These are phyloP conservation scores for Halocaridina rubra DNA, from an alignment of 2,888 invertebrate genomes.

Conservation along the genomic window DNA sequence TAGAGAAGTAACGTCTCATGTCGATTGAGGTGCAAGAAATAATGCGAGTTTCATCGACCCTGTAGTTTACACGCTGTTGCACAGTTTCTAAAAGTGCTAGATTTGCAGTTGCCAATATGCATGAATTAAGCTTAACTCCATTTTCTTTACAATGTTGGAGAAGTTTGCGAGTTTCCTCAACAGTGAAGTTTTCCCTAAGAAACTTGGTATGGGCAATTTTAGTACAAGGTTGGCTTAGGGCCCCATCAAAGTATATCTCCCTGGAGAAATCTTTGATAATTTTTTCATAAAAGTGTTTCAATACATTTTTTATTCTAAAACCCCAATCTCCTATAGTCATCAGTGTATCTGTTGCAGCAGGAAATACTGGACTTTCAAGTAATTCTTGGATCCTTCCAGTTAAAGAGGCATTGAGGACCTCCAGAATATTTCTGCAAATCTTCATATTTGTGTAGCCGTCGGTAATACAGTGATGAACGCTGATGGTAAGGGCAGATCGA, in stretches of 20 bases:
- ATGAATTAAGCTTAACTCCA: constrained; percentile 28
- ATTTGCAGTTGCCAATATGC: constrained; percentile 3
- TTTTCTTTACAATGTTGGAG: constrained; percentile 11
- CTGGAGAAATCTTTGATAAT: constrained; percentile 28
- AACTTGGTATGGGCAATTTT: constrained; percentile 4
- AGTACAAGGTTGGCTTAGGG: constrained; percentile 7
- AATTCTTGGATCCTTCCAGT: neutral
- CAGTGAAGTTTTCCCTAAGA: constrained; percentile 1
- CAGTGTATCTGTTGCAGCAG: neutral
- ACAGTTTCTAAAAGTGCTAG: constrained; percentile 21
- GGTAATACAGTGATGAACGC: constrained; percentile 37
- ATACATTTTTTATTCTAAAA: neutral
- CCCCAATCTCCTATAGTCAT: neutral
- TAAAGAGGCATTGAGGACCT: constrained; percentile 37
- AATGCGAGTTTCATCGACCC: constrained; percentile 13
- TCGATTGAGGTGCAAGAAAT: constrained; percentile 14
- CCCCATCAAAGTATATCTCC: constrained; percentile 8
- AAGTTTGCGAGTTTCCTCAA: constrained; percentile 4
- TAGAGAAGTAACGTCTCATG: constrained; percentile 45
- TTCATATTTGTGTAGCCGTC: constrained; percentile 51
- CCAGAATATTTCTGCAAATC: constrained; percentile 35
- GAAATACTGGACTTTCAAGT: neutral
- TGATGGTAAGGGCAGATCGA: constrained; percentile 18
- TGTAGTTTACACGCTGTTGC: neutral
- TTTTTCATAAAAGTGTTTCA: neutral